phyloP scores from a whole-genome alignment of 2,888 invertebrate species.

The Diaphora mendica region DNA sequence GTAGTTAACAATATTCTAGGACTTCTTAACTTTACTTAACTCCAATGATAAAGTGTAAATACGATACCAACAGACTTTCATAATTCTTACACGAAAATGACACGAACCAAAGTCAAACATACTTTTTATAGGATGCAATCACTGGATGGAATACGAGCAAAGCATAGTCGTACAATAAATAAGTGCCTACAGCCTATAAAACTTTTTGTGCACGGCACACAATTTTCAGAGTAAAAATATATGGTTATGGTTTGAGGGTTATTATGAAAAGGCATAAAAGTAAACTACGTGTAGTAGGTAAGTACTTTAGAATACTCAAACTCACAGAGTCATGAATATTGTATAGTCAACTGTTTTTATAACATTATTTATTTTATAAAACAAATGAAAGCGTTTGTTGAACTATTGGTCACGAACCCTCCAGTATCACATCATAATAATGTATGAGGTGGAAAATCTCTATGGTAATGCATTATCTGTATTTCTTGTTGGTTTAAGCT shows the following conservation, averaged over 20 bases:
- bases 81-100: constrained; percentile 14
- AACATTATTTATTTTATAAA: not conserved
- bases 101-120: constrained; percentile 18
- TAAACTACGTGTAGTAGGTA: constrained; percentile 30
- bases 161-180: constrained; percentile 39
- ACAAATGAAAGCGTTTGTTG: not conserved
- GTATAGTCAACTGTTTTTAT: not conserved
- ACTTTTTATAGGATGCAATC: constrained; percentile 31
- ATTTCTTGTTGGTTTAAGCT: not conserved
- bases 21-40: too few relatives aligned
- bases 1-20: not conserved
- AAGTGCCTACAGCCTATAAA: constrained; percentile 40
- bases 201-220: constrained; percentile 47
- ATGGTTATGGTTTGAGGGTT: constrained; percentile 42
- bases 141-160: constrained; percentile 27
- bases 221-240: constrained; percentile 46
- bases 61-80: not conserved
- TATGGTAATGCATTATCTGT: too few relatives aligned
- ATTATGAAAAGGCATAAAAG: constrained; percentile 46
- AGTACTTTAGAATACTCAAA: not conserved
- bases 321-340: not conserved
- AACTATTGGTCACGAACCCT: not conserved
- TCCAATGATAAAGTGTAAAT: constrained; percentile 1
- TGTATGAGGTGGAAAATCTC: not conserved
- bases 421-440: not conserved